Conservation (phyloP, 2,888 invertebrate species). For the Hyposoter dolosus region DNA sequence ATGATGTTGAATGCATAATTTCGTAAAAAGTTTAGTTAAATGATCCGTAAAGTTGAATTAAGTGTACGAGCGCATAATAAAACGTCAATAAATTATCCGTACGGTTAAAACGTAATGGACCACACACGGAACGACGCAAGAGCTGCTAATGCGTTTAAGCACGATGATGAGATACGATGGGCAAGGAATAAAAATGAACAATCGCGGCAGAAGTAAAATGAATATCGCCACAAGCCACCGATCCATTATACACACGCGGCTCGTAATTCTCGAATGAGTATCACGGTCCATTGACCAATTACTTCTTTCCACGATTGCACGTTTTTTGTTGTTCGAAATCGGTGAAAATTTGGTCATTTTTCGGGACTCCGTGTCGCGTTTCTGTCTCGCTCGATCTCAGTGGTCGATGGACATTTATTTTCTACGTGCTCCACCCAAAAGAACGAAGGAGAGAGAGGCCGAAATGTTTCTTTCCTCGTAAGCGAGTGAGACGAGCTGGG, state of each 20-base stretch:
- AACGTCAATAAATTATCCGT: conserved; percentile 44
- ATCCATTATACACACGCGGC: conserved; percentile 50
- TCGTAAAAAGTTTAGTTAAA: conserved; percentile 17
- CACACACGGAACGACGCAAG: conserved; percentile 17
- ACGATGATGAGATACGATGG: conserved; percentile 6
- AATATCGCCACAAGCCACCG: conserved; percentile 60
- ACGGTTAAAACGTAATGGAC: conserved; percentile 32
- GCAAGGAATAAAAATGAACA: conserved; percentile 40
- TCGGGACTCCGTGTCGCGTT: conserved; percentile 53
- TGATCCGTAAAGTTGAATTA: conserved; percentile 38
- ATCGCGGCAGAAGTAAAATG: conserved; percentile 51
- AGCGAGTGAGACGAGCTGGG: conserved; percentile 26
- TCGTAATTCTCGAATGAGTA: conserved; percentile 64
- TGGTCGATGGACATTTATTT: conserved; percentile 56
- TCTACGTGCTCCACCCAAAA: conserved; percentile 37
- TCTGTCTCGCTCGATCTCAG: conserved; percentile 65
- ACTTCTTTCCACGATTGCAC: conserved; percentile 48
- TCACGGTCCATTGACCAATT: conserved; percentile 73
- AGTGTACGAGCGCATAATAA: conserved; percentile 43
- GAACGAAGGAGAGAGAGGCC: conserved; percentile 1
- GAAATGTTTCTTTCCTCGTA: conserved; percentile 24
- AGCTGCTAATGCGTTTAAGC: conserved; percentile 13
- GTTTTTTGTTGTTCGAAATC: conserved; percentile 65
- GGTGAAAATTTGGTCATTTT: conserved; percentile 66
- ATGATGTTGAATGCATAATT: not conserved